Percentiles rank a stretch among this genome's conserved stretches.
Conservation (phyloP, 2,797 vertebrate species). For the Mareca penelope region DNA sequence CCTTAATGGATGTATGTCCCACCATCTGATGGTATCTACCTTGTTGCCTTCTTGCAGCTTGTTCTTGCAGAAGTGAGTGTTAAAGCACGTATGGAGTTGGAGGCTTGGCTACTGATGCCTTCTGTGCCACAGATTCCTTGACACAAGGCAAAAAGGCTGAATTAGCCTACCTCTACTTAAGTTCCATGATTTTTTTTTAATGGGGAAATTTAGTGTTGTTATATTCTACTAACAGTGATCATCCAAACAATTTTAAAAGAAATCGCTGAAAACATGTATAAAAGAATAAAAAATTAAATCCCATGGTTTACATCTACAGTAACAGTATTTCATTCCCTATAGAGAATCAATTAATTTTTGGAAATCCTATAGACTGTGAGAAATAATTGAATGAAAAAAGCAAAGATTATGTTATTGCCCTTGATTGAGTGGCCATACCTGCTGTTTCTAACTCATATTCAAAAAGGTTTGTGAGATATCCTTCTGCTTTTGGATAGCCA, state of each 20-base stretch:
- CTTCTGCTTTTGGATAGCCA: not conserved
- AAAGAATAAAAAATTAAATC: not conserved
- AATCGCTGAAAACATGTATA: not conserved
- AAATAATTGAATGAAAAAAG: slow-evolving; percentile 26
- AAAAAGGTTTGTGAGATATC: not conserved
- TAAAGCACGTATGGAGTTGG: not conserved
- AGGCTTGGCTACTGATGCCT: not conserved
- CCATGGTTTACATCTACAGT: not conserved
- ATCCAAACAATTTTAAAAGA: not conserved
- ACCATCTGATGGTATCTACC: not conserved
- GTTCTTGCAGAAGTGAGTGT: not conserved
- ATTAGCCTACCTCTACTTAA: not conserved
- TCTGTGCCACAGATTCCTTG: not conserved
- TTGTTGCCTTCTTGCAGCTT: not conserved
- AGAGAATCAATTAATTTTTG: not conserved
- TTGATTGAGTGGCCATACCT: not conserved
- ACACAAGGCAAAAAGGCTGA: not conserved
- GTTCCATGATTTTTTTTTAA: not conserved
- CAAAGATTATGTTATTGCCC: not conserved
- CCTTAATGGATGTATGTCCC: not conserved
- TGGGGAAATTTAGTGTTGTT: not conserved
- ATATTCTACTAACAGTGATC: not conserved
- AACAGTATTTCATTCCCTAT: not conserved
- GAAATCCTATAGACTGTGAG: not conserved
- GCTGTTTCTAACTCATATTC: not conserved